A percentile compares a stretch with the other conserved stretches of the same genome.
Evolutionary conservation across 2,888 invertebrate species (phyloP).

Genomic region (Drosophila nr. fundita): DNA sequence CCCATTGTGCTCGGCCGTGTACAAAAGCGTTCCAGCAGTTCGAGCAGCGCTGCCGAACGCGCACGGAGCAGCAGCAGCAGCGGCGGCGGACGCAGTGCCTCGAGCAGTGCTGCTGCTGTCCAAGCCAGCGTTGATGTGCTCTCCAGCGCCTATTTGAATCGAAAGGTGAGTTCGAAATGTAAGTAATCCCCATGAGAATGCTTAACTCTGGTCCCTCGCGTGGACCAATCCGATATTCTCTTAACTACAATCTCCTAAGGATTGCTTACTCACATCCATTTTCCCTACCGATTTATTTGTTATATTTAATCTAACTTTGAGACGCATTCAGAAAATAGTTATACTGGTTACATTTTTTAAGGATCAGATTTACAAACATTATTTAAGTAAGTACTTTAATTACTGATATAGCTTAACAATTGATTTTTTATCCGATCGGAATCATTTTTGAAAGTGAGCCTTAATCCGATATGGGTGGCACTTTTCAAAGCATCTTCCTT

Average conservation of each 20-base stretch:
- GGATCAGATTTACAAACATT: neutral
- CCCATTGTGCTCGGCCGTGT: conserved; percentile 82
- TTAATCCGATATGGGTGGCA: neutral
- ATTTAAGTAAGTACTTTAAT: too few species aligned
- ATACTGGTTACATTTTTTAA: neutral
- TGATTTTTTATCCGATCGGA: neutral
- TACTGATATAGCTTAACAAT: neutral
- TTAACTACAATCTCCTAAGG: neutral
- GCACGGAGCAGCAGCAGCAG: conserved; percentile 57
- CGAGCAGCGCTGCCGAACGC: conserved; percentile 54
- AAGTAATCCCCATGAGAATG: conserved; percentile 70
- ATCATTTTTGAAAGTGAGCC: neutral
- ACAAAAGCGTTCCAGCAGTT: conserved; percentile 70
- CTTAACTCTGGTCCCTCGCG: conserved; percentile 11
- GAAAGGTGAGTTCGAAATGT: conserved; percentile 82
- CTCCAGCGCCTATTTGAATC: conserved; percentile 78
- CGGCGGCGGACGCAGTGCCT: conserved; percentile 59
- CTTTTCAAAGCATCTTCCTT: neutral
- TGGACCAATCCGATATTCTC: neutral
- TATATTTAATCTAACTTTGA: neutral
- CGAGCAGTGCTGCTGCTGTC: conserved; percentile 36
- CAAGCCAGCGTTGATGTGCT: conserved; percentile 58
- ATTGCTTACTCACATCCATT: neutral
- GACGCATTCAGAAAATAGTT: neutral
- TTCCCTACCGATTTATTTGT: neutral